phyloP scores from a whole-genome alignment of 2,888 invertebrate genomes.

The Dinocampus coccinellae region DNA sequence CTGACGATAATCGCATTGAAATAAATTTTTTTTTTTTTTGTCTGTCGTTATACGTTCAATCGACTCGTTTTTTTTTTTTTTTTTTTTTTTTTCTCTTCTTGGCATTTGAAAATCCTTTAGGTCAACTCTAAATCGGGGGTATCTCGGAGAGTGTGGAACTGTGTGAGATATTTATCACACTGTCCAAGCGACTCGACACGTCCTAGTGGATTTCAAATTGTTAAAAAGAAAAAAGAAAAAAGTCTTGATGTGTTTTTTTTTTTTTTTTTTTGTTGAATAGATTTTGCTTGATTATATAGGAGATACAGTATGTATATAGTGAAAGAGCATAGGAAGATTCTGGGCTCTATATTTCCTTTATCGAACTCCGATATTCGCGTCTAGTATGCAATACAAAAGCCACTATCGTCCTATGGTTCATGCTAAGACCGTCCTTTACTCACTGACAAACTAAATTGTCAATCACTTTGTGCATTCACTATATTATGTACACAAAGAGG shows the following conservation, averaged over 20 bases:
- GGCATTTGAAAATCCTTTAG: neutral
- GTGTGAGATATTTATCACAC: neutral
- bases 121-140: neutral
- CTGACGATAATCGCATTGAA: neutral
- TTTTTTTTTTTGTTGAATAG: conserved; percentile 34
- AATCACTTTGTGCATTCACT: conserved; percentile 7
- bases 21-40: neutral
- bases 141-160: neutral
- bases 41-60: conserved; percentile 1
- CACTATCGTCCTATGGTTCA: conserved; percentile 41
- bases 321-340: conserved; percentile 47
- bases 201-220: conserved; percentile 22
- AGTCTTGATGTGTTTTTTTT: neutral
- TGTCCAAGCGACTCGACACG: neutral
- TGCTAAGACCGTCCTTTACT: conserved; percentile 41
- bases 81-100: neutral
- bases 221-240: conserved; percentile 15
- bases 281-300: conserved; percentile 52
- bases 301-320: conserved; percentile 17
- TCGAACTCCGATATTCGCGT: conserved; percentile 60
- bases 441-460: conserved; percentile 7
- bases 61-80: no score
- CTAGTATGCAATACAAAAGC: conserved; percentile 47
- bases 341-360: conserved; percentile 59
- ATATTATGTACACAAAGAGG: no score